phyloP scores from a whole-genome alignment of 2,113 vertebrate genomes.

The Corvus hawaiiensis region DNA sequence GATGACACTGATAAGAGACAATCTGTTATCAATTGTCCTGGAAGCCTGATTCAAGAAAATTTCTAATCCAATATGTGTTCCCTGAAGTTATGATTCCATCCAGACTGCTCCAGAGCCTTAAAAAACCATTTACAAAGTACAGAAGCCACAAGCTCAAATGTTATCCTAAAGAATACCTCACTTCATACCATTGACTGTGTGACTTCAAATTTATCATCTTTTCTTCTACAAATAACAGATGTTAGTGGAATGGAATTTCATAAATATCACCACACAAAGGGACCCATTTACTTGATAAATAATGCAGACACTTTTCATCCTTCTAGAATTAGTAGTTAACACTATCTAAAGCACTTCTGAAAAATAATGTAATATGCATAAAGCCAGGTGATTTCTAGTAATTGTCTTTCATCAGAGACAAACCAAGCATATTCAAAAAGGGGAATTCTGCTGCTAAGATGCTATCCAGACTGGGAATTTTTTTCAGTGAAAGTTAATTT shows the following conservation, averaged over 20 bases:
- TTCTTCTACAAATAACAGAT: constrained; percentile 8
- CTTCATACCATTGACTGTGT: background rate
- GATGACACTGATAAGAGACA: background rate
- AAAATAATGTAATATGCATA: background rate
- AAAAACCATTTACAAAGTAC: background rate
- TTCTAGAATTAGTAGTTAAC: background rate
- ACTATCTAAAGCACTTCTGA: background rate
- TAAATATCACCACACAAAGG: background rate
- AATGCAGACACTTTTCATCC: background rate
- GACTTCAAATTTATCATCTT: constrained; percentile 41
- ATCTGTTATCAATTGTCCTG: background rate
- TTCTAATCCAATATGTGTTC: background rate
- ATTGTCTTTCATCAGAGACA: background rate
- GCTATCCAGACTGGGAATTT: background rate
- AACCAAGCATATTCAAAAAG: background rate
- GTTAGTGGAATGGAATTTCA: background rate
- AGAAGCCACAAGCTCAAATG: constrained; percentile 7
- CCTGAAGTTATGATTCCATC: background rate
- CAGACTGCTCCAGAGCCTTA: background rate
- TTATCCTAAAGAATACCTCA: background rate
- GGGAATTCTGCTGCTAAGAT: background rate
- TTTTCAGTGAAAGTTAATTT: background rate
- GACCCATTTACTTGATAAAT: background rate
- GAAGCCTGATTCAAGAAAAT: background rate
- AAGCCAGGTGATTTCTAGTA: background rate